Percentiles rank a stretch among this genome's conserved stretches.
phyloP scores from a whole-genome alignment of 1,140 invertebrate genomes.

The Heliconius himera region DNA sequence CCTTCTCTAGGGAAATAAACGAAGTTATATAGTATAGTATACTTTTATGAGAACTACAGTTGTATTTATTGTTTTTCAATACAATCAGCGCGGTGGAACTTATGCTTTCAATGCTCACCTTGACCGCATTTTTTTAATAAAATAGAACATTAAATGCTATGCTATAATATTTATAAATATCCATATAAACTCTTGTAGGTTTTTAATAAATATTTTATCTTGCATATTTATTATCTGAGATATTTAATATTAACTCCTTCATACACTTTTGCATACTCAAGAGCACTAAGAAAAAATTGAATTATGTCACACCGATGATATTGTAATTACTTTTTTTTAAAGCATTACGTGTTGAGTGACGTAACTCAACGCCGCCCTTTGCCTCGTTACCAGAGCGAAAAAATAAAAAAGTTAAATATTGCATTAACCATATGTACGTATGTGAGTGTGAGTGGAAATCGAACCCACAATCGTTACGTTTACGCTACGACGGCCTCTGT shows the following conservation, averaged over 20 bases:
- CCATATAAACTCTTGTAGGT: background rate
- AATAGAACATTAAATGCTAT: background rate
- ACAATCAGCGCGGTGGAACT: constrained; percentile 8
- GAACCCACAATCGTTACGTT: no score
- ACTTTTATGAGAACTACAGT: background rate
- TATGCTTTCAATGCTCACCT: constrained; percentile 6
- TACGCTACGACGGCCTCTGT: no score
- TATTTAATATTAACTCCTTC: background rate
- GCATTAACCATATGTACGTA: no score
- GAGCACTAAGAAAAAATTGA: no score
- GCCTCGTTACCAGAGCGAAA: background rate
- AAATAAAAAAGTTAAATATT: no score
- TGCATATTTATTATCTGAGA: background rate
- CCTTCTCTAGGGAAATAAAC: background rate
- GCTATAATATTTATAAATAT: background rate
- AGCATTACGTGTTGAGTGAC: background rate
- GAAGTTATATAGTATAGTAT: background rate
- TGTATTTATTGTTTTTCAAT: constrained; percentile 12
- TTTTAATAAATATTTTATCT: background rate
- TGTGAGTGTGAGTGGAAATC: no score
- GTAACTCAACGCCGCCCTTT: background rate
- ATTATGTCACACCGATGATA: background rate
- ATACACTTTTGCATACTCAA: no score
- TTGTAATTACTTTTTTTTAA: background rate
- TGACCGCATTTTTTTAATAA: constrained; percentile 9